Percentiles rank a stretch among this genome's conserved stretches.
Evolutionary conservation across 2,888 invertebrate species (phyloP).

Genomic region (Parasteatoda lunata): DNA sequence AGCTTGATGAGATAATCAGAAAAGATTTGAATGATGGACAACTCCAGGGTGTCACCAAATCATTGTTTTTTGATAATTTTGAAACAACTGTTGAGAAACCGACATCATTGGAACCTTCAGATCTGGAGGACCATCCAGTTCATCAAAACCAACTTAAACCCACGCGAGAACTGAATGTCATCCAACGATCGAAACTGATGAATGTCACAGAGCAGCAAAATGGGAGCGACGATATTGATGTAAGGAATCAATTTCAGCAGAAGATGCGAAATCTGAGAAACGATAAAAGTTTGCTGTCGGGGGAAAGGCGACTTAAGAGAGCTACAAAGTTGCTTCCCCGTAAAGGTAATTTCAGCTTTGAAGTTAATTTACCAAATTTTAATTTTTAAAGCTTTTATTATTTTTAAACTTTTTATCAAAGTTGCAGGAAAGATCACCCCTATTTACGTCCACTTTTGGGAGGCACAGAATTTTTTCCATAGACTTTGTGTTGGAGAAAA

Average conservation of each 20-base stretch:
- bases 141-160: conserved; percentile 63
- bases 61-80: too few species aligned
- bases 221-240: conserved; percentile 20
- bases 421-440: too few species aligned
- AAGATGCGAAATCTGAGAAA: conserved; percentile 39
- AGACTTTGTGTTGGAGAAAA: too few species aligned
- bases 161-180: conserved; percentile 5
- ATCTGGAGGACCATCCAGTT: conserved; percentile 28
- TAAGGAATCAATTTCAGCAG: conserved; percentile 41
- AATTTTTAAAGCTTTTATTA: too few species aligned
- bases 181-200: conserved; percentile 21
- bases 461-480: too few species aligned
- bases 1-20: too few species aligned
- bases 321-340: conserved; percentile 42
- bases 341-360: conserved; percentile 43
- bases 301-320: conserved; percentile 21
- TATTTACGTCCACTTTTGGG: too few species aligned
- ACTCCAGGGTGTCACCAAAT: too few species aligned
- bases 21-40: too few species aligned
- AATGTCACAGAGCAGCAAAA: conserved; percentile 29
- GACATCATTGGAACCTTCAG: background rate
- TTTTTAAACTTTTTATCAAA: too few species aligned
- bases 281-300: conserved; percentile 18
- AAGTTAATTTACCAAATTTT: too few species aligned
- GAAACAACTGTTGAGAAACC: background rate